Conservation (phyloP, 2,797 vertebrate species). For the Cyprinodon diabolis region DNA sequence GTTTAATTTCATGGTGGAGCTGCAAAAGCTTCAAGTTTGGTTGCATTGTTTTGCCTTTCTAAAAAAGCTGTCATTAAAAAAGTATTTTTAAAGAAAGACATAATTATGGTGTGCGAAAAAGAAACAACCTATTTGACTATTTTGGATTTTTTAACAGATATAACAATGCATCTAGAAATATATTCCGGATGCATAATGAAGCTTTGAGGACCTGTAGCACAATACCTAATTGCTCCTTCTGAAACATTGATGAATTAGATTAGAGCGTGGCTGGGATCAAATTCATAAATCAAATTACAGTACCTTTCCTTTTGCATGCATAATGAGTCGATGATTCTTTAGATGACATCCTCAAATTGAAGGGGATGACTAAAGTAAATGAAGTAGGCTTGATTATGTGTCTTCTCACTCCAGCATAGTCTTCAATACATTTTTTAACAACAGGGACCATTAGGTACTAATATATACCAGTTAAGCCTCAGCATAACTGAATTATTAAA, state of each 20-base stretch:
- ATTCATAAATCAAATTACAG: constrained; percentile 88
- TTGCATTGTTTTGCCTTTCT: constrained; percentile 50
- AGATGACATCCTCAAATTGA: constrained; percentile 67
- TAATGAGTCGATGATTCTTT: constrained; percentile 64
- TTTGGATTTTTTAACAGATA: constrained; percentile 80
- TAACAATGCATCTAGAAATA: constrained; percentile 76
- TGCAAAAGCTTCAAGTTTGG: constrained; percentile 31
- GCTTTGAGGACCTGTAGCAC: constrained; percentile 73
- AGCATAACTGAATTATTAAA: constrained; percentile 97
- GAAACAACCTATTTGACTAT: constrained; percentile 56
- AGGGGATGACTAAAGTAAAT: constrained; percentile 71
- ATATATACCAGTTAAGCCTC: constrained; percentile 85
- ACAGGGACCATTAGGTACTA: constrained; percentile 87
- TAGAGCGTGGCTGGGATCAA: constrained; percentile 78
- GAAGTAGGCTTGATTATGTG: constrained; percentile 82
- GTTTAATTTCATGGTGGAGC: constrained; percentile 10
- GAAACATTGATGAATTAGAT: constrained; percentile 87
- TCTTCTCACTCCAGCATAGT: constrained; percentile 81
- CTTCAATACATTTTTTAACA: constrained; percentile 88
- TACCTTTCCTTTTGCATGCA: constrained; percentile 71
- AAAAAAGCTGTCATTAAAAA: constrained; percentile 62
- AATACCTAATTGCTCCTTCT: constrained; percentile 82
- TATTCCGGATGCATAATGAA: constrained; percentile 75
- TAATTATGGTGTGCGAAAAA: constrained; percentile 59
- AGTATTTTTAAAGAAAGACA: constrained; percentile 61